Conservation (phyloP, 2,797 vertebrate genomes). For the Sitta carolinensis region DNA sequence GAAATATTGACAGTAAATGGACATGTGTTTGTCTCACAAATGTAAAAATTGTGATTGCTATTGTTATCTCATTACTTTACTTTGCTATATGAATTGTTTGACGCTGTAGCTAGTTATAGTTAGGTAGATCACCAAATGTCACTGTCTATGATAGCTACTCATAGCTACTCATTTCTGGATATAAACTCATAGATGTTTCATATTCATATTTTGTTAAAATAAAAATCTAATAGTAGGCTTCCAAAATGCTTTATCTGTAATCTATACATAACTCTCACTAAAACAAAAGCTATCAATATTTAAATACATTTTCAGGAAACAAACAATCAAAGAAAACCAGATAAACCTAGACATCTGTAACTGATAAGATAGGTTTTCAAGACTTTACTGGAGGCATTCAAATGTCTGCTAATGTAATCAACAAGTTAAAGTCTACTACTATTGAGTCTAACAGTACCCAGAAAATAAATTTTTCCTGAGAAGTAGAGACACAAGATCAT, state of each 20-base stretch:
- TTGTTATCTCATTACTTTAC: not conserved
- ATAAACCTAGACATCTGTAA: not conserved
- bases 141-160: not conserved
- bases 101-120: not conserved
- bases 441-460: not conserved
- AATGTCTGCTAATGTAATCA: not conserved
- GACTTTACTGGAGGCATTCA: not conserved
- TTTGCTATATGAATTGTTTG: not conserved
- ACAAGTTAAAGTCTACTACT: not conserved
- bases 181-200: not conserved
- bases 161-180: not conserved
- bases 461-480: not conserved
- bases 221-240: not conserved
- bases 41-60: not conserved
- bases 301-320: not conserved
- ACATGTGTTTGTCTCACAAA: not conserved
- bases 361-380: not conserved
- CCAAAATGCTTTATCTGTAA: not conserved
- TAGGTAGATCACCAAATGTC: not conserved
- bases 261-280: not conserved
- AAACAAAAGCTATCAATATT: not conserved
- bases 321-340: not conserved
- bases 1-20: not conserved
- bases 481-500: not conserved
- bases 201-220: not conserved